phyloP scores from a whole-genome alignment of 2,113 vertebrate species.

The Myiozetetes cayanensis region DNA sequence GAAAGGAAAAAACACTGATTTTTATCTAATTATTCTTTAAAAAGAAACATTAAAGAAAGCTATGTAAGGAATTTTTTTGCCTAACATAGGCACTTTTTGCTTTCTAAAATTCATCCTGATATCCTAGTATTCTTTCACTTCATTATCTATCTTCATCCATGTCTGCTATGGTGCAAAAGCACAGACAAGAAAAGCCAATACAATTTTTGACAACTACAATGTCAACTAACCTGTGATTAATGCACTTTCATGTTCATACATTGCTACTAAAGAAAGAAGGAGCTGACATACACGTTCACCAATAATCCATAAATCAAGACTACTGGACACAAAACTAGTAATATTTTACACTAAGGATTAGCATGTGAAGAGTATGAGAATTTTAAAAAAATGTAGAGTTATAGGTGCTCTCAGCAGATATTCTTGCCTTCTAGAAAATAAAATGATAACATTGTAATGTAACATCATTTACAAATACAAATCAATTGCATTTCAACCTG shows the following conservation, averaged over 20 bases:
- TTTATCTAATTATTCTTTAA: not conserved
- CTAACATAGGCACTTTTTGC: not conserved
- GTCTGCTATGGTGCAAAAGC: not conserved
- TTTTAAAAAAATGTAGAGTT: not conserved
- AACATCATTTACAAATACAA: not conserved
- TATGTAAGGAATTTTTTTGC: not conserved
- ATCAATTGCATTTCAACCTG: not conserved
- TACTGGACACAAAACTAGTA: not conserved
- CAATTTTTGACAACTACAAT: not conserved
- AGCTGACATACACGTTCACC: not conserved
- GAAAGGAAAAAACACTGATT: not conserved
- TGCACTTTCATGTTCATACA: not conserved
- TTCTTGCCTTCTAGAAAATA: not conserved
- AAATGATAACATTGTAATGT: not conserved
- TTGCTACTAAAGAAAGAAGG: not conserved
- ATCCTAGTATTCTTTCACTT: not conserved
- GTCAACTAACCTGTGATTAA: not conserved
- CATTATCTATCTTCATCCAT: not conserved
- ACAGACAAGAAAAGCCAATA: not conserved
- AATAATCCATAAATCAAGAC: not conserved
- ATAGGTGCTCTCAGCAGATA: not conserved
- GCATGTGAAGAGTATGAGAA: not conserved
- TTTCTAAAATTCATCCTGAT: slow-evolving; percentile 2
- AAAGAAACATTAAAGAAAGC: not conserved
- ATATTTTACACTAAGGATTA: not conserved